Evolutionary conservation across 2,797 vertebrate species (phyloP), one percentile per base, ranked within the genome.

Genomic region (Tachyglossus aculeatus): DNA sequence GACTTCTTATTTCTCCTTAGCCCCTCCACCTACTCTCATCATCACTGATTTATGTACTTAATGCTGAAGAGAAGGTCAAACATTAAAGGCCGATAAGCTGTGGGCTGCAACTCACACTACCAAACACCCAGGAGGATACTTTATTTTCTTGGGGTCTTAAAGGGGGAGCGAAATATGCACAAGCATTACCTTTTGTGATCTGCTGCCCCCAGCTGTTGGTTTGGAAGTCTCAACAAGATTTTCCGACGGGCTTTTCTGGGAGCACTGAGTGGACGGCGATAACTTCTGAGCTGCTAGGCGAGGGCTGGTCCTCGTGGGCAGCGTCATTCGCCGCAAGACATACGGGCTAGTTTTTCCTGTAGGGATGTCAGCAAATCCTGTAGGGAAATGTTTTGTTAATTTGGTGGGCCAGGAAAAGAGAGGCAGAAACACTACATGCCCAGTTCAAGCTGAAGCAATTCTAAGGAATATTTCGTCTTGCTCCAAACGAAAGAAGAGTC

Each of bases 311-410:
- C 94, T 91, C 59, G 70, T 85, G 2, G 78, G 91, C 65, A 87
- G 86, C 0, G 92, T 92, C 34, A 94, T 94, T 82, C 93, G 94
- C 11, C 88, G 85, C n/a, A 96, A 63, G 80, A 96, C 86, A 18
- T 89, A 96, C 0, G 96, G 94, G 70, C 93, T 95, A 41, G 73
- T 83, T 67, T 95, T 95, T 39, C 91, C 94, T 3, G 89, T 32
- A 3, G 95, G 94, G 72, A 94, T 95, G 71, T 96, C 94, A 27
- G 93, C 92, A 90, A 96, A 96, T 16, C 95, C 96, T 97, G 67
- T 2, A 15, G 50, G 22, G 47, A 71, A 41, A 58, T 51, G 33
- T 16, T 18, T n/a, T 16, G 8, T 83, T 55, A 74, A 9, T 11
- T 32, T 41, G 51, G 38, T 21, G 13, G 8, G 14, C 7, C 18